A percentile compares a stretch with the other conserved stretches of the same genome.
Evolutionary conservation across 92 coral and sea anemone genomes (phyloP).

Genomic region (Heteractis magnifica): DNA sequence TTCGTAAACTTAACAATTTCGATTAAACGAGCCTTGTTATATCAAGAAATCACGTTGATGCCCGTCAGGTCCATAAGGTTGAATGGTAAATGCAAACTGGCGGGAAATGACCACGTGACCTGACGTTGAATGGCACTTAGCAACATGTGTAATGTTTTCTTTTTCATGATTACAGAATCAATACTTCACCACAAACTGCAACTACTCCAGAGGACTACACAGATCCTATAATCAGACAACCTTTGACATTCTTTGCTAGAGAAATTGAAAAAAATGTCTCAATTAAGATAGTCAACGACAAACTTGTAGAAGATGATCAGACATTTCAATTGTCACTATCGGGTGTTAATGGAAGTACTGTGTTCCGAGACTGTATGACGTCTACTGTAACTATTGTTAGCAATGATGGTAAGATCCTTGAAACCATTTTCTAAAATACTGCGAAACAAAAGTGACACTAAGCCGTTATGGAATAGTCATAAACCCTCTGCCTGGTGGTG

Average conservation of each 20-base stretch:
- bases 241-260: not conserved
- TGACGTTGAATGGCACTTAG: too few species aligned
- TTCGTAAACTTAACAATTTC: too few species aligned
- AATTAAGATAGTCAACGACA: not conserved
- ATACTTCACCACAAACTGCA: not conserved
- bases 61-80: too few species aligned
- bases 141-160: not conserved
- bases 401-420: not conserved
- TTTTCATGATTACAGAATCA: not conserved
- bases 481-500: too few species aligned
- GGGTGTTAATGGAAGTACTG: slow-evolving; percentile 1
- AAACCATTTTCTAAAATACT: too few species aligned
- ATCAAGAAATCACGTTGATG: too few species aligned
- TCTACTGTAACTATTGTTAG: not conserved
- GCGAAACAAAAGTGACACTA: too few species aligned
- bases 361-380: not conserved
- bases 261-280: not conserved
- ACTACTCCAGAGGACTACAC: not conserved
- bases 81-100: too few species aligned
- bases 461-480: too few species aligned
- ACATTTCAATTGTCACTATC: not conserved
- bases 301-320: not conserved
- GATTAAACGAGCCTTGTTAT: too few species aligned
- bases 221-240: not conserved
- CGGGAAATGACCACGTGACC: too few species aligned